Evolutionary conservation across 2,113 vertebrate species (phyloP).

Genomic region (Cyanistes caeruleus): DNA sequence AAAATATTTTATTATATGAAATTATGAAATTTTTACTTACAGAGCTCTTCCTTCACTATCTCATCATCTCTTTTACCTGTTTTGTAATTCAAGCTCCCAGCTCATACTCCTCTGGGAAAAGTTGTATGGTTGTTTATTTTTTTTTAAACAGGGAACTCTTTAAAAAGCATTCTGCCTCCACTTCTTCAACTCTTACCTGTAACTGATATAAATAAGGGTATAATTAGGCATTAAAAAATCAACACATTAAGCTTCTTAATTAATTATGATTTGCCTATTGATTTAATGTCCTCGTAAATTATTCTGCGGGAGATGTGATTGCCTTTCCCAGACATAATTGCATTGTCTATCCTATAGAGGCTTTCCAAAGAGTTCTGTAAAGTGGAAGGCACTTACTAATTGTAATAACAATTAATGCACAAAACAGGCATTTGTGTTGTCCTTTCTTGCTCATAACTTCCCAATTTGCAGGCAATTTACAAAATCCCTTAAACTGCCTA

Average conservation of each 20-base stretch:
- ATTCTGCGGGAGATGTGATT: conserved; percentile 52
- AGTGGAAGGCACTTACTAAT: neutral
- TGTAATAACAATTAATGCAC: neutral
- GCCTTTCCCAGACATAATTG: conserved; percentile 32
- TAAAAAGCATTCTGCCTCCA: neutral
- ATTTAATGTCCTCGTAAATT: conserved; percentile 68
- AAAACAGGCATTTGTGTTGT: neutral
- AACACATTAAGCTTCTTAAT: conserved; percentile 63
- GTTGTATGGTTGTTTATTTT: neutral
- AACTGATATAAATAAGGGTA: conserved; percentile 32
- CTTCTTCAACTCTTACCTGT: conserved; percentile 39
- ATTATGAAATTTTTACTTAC: conserved; percentile 6
- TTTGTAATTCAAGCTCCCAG: neutral
- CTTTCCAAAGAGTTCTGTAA: neutral
- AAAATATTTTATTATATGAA: neutral
- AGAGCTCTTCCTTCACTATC: neutral
- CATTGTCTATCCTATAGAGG: conserved; percentile 53
- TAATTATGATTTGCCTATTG: conserved; percentile 66
- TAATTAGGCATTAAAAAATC: conserved; percentile 66
- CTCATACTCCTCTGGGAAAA: neutral
- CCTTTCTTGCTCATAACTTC: neutral
- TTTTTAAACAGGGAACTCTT: neutral
- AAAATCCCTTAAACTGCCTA: neutral
- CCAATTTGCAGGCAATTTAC: neutral
- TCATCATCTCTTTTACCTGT: neutral